Base-by-base conservation (phyloP, 2,113 vertebrate genomes). In the Electrona antarctica region DNA sequence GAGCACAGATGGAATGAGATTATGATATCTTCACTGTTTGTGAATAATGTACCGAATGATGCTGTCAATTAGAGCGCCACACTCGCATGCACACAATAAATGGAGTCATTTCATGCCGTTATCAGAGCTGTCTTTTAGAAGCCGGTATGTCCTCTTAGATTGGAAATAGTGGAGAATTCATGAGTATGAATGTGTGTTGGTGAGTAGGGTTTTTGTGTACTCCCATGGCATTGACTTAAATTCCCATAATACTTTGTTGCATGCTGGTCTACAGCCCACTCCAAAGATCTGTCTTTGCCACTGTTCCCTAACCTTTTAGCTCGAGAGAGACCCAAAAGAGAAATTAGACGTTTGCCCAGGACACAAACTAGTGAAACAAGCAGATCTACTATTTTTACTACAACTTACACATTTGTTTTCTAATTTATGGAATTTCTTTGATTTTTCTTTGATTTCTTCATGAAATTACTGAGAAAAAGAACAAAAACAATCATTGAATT, bases 241-340 rank as follows among this genome's bases (percentile, higher is more conserved):
- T 41, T 41, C 33, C 33, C 33, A 4, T 41, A 41, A 41, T 41
- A 41, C 33, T 41, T 41, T 41, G 33, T 41, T 41, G 33, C 33
- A 6, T 41, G 33, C 33, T 41, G 33, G 33, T 2, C 33, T 41
- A 41, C 33, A 41, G 21, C 21, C 15, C 7, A 0, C 14, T 56
- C 7, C 47, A 55, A 61, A 78, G 15, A 46, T 47, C 46, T 61
- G 69, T 66, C 7, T 54, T 60, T 69, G 46, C 52, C 6, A 55
- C 57, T 66, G 21, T 21, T 1, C 21, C 21, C 21, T 21, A 21
- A 21, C 21, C 21, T 21, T 21, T 21, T 21, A 21, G 21, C 21
- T 21, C 21, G 21, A 21, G 21, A 21, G 21, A 21, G 21, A 21
- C 21, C 21, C 21, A 21, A 21, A 21, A 21, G 21, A 21, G 21